Base-by-base conservation (phyloP, 2,888 invertebrate genomes). In the Spisula solida region DNA sequence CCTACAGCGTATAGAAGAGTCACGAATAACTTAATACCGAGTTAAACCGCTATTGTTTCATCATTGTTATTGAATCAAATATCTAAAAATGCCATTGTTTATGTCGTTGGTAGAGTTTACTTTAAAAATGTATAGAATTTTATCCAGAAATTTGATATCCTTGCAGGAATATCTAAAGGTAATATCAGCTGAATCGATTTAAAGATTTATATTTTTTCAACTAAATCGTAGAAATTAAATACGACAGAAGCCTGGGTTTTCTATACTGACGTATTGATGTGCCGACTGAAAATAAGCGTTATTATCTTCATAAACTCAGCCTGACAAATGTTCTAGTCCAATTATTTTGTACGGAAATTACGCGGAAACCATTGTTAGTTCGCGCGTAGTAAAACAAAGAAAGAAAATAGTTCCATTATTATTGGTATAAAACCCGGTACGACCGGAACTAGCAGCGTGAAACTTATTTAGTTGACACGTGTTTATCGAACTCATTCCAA, bases 331-430 rank as follows among this genome's bases (percentile, higher is more conserved):
- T 88, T 85, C 82, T 55, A 80, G 82, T 90, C 88, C 88, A 88
- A 88, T 88, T 88, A 90, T 85, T 86, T 90, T 66, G 82, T 84
- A 85, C 91, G 91, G 91, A 91, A 91, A 91, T 91, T 91, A 90
- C 89, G 86, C 84, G 88, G 82, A 81, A 82, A 47, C 79, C 85
- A 88, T 90, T 90, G 90, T 88, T 88, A 82, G 88, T 85, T 82
- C 48, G 85, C 84, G 82, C 81, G 84, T 85, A 87, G 87, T 84
- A 87, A 88, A 90, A 90, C 88, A 88, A 88, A 82, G 88, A 85
- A 47, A 87, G 86, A 87, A 90, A 90, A 88, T 85, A 84, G 85
- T 85, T 85, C 88, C 88, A 90, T 91, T 90, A 91, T 87, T 82
- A 88, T 56, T 86, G 55, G 85, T 81, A 80, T 82, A 88, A 91